Base-by-base conservation (phyloP, 2,113 vertebrate genomes). In the Plectropomus leopardus region DNA sequence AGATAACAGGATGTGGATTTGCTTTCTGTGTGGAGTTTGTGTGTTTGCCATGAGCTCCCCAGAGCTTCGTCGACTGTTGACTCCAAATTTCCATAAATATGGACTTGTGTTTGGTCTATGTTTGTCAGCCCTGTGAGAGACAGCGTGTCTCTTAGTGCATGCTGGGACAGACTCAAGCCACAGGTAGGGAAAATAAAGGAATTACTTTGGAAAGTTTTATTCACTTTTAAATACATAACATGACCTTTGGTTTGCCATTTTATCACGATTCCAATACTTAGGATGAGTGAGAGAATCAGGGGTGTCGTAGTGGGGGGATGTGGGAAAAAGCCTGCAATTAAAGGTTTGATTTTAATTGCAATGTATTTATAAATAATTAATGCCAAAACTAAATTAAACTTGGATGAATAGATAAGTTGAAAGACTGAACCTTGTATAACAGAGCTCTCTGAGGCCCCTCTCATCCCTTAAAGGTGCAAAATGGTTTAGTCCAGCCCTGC, bases 1-100 rank as follows among this genome's bases (percentile, higher is more conserved):
- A 72, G 60, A 76, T 63, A 82, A 81, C 83, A 87, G 78, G 71
- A 90, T 84, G 76, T 59, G 45, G 69, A 48, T 72, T 72, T 59
- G 48, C 36, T 77, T 66, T 83, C 26, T 30, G 47, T 48, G 36
- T 69, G 26, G 51, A 44, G 65, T 53, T 76, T 90, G 69, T 70
- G 11, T 77, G 55, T 74, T 78, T 81, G 59, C 23, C 54, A 42
- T 51, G 24, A 58, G 72, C 65, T 72, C 59, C 68, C 50, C 28
- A 71, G 40, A 26, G 42, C 50, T 79, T 86, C 66, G 48, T 81
- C 61, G 57, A 19, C 64, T 71, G 45, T 53, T 45, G 45, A 76
- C 78, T 69, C 26, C 15, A 13, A 26, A 64, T 80, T 72, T 76
- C 72, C 57, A 65, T 55, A 63, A 81, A 76, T 76, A 67, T 79